These are phyloP conservation scores for Hydraecia micacea DNA, from an alignment of 2,888 invertebrate genomes.

Conservation along the genomic window DNA sequence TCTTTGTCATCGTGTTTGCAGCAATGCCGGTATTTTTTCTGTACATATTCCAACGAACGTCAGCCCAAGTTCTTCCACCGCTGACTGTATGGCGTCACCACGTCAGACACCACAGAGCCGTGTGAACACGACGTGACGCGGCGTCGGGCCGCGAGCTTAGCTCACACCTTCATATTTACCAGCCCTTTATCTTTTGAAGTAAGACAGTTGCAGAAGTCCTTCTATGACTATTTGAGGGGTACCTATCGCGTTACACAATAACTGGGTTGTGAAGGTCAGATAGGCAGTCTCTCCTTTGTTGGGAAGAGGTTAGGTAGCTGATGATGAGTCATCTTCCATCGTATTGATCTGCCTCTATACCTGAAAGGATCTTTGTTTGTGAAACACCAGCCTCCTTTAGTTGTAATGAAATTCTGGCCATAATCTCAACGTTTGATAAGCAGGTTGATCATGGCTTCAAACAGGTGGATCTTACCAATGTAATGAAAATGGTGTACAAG, in stretches of 20 bases:
- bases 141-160: slow-evolving; percentile 44
- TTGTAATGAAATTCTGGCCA: not conserved
- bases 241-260: not conserved
- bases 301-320: too few species aligned
- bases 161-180: slow-evolving; percentile 53
- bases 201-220: slow-evolving; percentile 19
- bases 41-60: not conserved
- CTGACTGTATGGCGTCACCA: slow-evolving; percentile 24
- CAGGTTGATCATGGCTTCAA: not conserved
- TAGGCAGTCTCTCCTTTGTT: too few species aligned
- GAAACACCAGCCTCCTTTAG: not conserved
- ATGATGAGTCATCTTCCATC: not conserved
- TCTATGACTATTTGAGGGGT: not conserved
- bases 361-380: not conserved
- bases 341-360: too few species aligned
- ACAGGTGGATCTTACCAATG: not conserved
- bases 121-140: slow-evolving; percentile 51
- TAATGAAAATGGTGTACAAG: not conserved
- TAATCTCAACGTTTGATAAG: not conserved
- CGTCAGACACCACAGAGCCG: slow-evolving; percentile 17
- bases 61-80: slow-evolving; percentile 2
- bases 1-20: not conserved
- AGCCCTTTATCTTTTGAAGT: slow-evolving; percentile 1
- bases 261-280: not conserved
- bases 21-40: not conserved